phyloP scores from a whole-genome alignment of 2,888 invertebrate genomes.

The Xestia xanthographa region DNA sequence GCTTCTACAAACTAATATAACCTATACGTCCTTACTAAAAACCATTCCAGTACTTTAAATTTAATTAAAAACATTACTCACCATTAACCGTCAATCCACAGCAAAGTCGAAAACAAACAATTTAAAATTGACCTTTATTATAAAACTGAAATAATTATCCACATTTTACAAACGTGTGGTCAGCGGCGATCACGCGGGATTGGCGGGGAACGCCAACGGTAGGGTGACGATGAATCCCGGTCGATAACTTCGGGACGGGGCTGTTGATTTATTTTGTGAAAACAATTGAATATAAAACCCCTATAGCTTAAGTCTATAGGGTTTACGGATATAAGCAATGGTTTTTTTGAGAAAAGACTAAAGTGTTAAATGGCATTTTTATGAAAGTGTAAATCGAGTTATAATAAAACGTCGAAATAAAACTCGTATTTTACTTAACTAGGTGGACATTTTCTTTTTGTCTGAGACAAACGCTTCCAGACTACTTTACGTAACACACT shows the following conservation, averaged over 20 bases:
- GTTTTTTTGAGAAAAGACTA: neutral
- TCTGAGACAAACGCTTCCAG: neutral
- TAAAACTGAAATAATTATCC: constrained; percentile 68
- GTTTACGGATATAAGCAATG: neutral
- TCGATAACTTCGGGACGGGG: constrained; percentile 21
- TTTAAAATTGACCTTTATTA: constrained; percentile 49
- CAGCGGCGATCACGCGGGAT: constrained; percentile 71
- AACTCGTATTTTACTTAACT: neutral
- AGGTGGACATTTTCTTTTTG: neutral
- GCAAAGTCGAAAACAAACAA: constrained; percentile 28
- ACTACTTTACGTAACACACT: neutral
- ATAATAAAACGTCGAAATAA: neutral
- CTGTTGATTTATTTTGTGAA: constrained; percentile 27
- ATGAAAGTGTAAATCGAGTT: neutral
- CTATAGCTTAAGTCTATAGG: neutral
- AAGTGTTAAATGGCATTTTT: neutral
- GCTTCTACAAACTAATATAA: neutral
- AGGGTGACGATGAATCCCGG: constrained; percentile 56
- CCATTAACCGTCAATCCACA: constrained; percentile 19
- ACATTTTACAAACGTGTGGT: constrained; percentile 72
- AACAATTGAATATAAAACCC: constrained; percentile 15
- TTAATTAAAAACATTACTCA: neutral
- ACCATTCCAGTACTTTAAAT: no score
- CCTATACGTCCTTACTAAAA: no score
- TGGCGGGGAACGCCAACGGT: constrained; percentile 67